Evolutionary conservation across 2,797 vertebrate species (phyloP), one percentile per base, ranked within the genome.

Genomic region (Cygnus olor): DNA sequence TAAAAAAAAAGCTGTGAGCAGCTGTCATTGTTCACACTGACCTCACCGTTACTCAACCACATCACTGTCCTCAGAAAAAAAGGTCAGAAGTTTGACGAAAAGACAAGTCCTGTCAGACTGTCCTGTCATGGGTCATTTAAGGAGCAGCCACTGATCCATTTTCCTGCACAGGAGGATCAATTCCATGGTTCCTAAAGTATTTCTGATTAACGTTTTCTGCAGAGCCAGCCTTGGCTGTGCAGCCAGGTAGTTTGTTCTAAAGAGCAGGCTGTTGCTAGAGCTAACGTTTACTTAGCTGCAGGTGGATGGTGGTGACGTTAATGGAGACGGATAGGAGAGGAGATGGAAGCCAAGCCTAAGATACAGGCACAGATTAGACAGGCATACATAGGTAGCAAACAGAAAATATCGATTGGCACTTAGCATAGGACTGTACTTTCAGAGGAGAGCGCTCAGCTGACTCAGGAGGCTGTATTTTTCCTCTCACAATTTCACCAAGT

Each of bases 231-330:
- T 73, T 70, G 47, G 60, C 78, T 60, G 10, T 6, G 42, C 11
- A 60, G n/a, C 24, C 71, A 82, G 56, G 60, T 40, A 80, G 24
- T 64, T 76, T 76, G 28, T 47, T 76, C 69, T 71, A 60, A 78
- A 17, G 1, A 69, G 54, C 14, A 7, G 8, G 4, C 47, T 70
- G 78, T 68, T 93, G 83, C 36, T 91, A 82, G 53, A 94, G 47
- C 63, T 93, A 92, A 92, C 5, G 64, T 95, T 97, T 95, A 80
- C 93, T 82, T 86, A 93, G 85, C 92, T 87, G 92, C 89, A 90
- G 82, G 80, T 89, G 85, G 68, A 86, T 79, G 54, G 30, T 15
- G 1, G 86, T 97, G 96, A 97, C 88, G 83, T 95, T 94, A 97
- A 96, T 79, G 90, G 74, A 89, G 89, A 85, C 0, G 3, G 74